phyloP scores from a whole-genome alignment of 1,140 invertebrate species.

The Temnothorax curvispinosus region DNA sequence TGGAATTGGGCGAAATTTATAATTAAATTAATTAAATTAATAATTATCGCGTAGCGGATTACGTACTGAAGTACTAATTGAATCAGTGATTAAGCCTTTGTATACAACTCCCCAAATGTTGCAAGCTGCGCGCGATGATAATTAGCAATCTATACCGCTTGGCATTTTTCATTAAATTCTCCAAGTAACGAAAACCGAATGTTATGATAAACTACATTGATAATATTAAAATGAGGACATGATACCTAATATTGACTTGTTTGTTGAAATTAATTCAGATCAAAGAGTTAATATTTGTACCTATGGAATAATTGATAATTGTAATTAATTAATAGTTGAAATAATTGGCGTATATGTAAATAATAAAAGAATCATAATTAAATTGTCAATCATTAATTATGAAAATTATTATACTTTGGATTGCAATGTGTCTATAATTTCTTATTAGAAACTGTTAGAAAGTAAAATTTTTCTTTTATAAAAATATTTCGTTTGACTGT shows the following conservation, averaged over 20 bases:
- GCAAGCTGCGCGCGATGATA: not conserved
- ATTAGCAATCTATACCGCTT: not conserved
- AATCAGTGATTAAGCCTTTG: conserved; percentile 33
- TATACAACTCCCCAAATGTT: not conserved
- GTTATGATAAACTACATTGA: not conserved
- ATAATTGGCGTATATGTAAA: not conserved
- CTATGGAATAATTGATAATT: not conserved
- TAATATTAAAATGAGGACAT: not conserved
- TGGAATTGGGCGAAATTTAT: conserved; percentile 9
- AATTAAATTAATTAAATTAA: conserved; percentile 41
- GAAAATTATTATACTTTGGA: not conserved
- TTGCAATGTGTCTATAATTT: not conserved
- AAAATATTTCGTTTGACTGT: not conserved
- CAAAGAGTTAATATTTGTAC: not conserved
- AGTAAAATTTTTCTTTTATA: not conserved
- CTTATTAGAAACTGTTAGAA: not conserved
- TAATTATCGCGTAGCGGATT: not conserved
- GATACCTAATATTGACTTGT: not conserved
- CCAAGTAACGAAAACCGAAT: not conserved
- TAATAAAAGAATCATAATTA: not conserved
- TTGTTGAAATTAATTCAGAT: conserved; percentile 15
- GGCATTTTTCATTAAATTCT: conserved; percentile 4
- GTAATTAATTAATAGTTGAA: not conserved
- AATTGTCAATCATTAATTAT: not conserved
- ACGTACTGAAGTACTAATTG: conserved; percentile 21